A percentile compares a stretch with the other conserved stretches of the same genome.
Evolutionary conservation across 2,797 vertebrate species (phyloP).

Genomic region (Eulemur rubriventer): DNA sequence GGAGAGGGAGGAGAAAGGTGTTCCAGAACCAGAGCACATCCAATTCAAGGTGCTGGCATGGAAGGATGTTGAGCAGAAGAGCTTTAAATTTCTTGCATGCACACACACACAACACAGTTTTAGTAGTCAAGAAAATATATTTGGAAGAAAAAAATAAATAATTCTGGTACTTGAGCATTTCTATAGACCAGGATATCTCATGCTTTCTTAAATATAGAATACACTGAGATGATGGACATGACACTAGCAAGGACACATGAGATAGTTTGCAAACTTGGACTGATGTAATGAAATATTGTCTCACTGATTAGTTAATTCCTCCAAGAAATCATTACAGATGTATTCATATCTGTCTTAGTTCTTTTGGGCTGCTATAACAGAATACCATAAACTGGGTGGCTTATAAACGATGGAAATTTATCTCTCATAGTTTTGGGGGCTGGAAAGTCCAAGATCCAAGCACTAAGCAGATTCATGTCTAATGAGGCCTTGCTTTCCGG

Average conservation of each 20-base stretch:
- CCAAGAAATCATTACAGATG: conserved; percentile 12
- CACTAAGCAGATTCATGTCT: background rate
- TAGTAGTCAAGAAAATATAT: background rate
- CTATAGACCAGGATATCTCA: background rate
- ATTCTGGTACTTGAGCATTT: background rate
- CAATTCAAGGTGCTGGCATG: background rate
- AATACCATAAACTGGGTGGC: background rate
- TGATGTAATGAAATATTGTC: background rate
- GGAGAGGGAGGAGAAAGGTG: background rate
- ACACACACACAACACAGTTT: background rate
- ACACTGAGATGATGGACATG: background rate
- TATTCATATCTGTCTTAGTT: background rate
- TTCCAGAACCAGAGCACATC: background rate
- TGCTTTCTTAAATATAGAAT: background rate
- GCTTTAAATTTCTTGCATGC: background rate
- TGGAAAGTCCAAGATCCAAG: background rate
- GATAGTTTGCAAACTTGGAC: conserved; percentile 12
- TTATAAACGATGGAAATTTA: background rate
- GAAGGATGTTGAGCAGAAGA: background rate
- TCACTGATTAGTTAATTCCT: background rate
- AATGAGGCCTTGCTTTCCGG: background rate
- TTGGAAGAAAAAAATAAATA: background rate
- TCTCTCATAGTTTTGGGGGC: background rate
- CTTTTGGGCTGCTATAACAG: background rate
- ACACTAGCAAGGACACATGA: background rate